Evolutionary conservation across 2,113 vertebrate species (phyloP), one percentile per base, ranked within the genome.

Genomic region (Hyperopisus bebe): DNA sequence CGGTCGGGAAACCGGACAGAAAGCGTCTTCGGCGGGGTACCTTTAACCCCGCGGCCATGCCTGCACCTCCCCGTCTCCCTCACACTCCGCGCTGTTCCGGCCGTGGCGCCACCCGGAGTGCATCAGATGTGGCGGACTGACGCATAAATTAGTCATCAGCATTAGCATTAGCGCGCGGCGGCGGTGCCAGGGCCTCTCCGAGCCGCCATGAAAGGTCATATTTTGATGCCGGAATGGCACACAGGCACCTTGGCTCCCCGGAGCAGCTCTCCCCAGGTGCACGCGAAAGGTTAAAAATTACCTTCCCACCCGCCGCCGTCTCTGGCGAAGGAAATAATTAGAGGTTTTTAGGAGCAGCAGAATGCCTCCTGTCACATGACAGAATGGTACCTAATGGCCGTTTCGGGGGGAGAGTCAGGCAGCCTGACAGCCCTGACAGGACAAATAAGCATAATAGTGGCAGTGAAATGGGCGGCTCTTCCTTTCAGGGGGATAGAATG

Each of bases 251-350:
- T 98, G 96, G 97, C 96, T 97, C 98, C 97, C 97, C 94, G 93
- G 98, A 97, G 98, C 97, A 97, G 97, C 96, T 96, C 96, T 99
- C 98, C 98, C 98, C 98, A 99, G 98, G 98, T 99, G 98, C 97
- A 97, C 96, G 97, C 97, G 97, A 99, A 99, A 99, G 98, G 98
- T 99, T 99, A 99, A 98, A 99, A 99, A 99, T 99, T 98, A 99
- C 98, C 98, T 99, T 98, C 97, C 92, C 94, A 96, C 95, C 82
- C 97, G 95, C 97, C 96, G 97, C 97, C 97, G 97, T 98, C 96
- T 97, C 96, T 96, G 97, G 92, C 94, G 96, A 97, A 97, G 98
- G 97, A 98, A 98, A 99, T 99, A 99, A 99, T 99, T 99, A 99
- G 97, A 98, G 97, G 97, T 96, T 96, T 98, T 98, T 97, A 98